These are phyloP conservation scores for Aspidiotus rigidus DNA, from an alignment of 2,888 invertebrate species.

Conservation along the genomic window DNA sequence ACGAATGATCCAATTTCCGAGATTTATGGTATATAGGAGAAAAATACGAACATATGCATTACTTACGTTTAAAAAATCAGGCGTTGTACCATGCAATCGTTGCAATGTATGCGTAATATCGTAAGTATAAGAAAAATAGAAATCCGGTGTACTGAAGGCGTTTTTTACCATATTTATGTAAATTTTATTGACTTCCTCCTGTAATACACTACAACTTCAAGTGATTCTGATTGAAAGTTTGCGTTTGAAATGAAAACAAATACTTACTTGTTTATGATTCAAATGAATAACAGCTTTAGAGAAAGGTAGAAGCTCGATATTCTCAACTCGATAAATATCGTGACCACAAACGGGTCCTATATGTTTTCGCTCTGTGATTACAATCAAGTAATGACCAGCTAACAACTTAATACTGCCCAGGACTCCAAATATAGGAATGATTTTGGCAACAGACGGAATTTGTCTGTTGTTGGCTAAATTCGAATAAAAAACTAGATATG, in stretches of 20 bases:
- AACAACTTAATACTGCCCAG: slow-evolving; percentile 75
- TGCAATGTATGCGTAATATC: slow-evolving; percentile 90
- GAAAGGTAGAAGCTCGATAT: slow-evolving; percentile 77
- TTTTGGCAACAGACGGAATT: slow-evolving; percentile 54
- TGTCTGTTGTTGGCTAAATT: slow-evolving; percentile 50
- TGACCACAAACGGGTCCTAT: slow-evolving; percentile 74
- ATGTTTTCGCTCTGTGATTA: slow-evolving; percentile 74
- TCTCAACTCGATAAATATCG: slow-evolving; percentile 66
- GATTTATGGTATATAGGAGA: slow-evolving; percentile 38
- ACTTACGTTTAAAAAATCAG: slow-evolving; percentile 64
- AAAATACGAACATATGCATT: slow-evolving; percentile 6
- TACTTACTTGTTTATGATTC: slow-evolving; percentile 61
- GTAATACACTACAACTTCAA: slow-evolving; percentile 38
- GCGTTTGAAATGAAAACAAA: no score
- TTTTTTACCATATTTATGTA: slow-evolving; percentile 78
- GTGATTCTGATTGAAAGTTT: background rate
- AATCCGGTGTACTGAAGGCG: slow-evolving; percentile 71
- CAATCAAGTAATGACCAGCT: slow-evolving; percentile 77
- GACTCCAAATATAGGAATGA: slow-evolving; percentile 66
- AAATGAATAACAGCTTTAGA: slow-evolving; percentile 74
- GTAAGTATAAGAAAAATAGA: slow-evolving; percentile 89
- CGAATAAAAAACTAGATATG: background rate
- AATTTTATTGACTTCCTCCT: slow-evolving; percentile 69
- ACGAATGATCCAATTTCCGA: background rate
- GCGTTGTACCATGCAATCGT: slow-evolving; percentile 69